A percentile compares a stretch with the other conserved stretches of the same genome.
Evolutionary conservation across 2,888 invertebrate species (phyloP).

Genomic region (Leptinotarsa rubiginosa): DNA sequence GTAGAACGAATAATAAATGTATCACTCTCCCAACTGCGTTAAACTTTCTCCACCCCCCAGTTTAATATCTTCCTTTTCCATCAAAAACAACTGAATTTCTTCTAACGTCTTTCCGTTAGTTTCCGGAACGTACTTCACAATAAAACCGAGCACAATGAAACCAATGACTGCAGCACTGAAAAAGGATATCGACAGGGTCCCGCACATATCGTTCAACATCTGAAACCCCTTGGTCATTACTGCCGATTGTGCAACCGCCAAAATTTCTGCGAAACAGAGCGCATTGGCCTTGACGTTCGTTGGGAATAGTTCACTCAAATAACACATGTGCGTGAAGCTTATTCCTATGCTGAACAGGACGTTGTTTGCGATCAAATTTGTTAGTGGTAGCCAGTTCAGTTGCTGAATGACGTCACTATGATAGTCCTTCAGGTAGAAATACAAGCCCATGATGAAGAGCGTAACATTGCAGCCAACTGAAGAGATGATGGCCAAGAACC

Average conservation of each 20-base stretch:
- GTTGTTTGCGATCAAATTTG: slow-evolving; percentile 67
- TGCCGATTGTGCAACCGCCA: slow-evolving; percentile 67
- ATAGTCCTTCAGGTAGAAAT: slow-evolving; percentile 65
- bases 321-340: slow-evolving; percentile 22
- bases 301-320: slow-evolving; percentile 69
- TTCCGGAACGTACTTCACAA: slow-evolving; percentile 73
- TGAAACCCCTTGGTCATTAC: slow-evolving; percentile 67
- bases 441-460: slow-evolving; percentile 64
- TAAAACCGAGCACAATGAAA: slow-evolving; percentile 72
- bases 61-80: slow-evolving; percentile 53
- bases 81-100: slow-evolving; percentile 74
- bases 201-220: slow-evolving; percentile 69
- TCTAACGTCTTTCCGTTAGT: slow-evolving; percentile 79
- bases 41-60: neutral
- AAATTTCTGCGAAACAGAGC: slow-evolving; percentile 69
- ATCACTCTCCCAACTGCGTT: neutral
- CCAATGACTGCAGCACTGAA: slow-evolving; percentile 74
- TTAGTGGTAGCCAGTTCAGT: slow-evolving; percentile 62
- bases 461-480: slow-evolving; percentile 65
- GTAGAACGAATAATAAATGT: neutral
- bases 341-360: slow-evolving; percentile 67
- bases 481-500: slow-evolving; percentile 69
- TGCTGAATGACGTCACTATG: slow-evolving; percentile 44
- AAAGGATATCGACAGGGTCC: slow-evolving; percentile 73
- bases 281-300: slow-evolving; percentile 70